Base-by-base conservation (phyloP, 2,797 vertebrate genomes). In the Eulemur albifrons region DNA sequence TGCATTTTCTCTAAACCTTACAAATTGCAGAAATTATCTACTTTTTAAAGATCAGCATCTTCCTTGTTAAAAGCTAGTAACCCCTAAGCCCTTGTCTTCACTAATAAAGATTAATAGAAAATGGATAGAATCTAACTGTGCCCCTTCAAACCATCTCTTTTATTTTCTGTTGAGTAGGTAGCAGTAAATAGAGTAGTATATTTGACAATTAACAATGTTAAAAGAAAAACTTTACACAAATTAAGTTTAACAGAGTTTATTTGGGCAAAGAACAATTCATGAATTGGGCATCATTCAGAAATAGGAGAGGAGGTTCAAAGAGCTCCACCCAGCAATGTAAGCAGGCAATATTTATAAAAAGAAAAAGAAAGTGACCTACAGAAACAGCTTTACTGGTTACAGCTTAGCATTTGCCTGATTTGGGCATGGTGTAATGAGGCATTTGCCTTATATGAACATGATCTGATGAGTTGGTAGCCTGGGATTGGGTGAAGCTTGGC, bases 41-140 rank as follows among this genome's bases (percentile, higher is more conserved):
- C 6, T 94, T 96, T 87, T 91, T 93, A 75, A 92, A 93, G 72
- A 97, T 92, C 32, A 94, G 40, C 63, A 70, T 72, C 87, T 94
- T 65, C 67, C 38, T 87, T 92, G 61, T 96, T 94, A 86, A 95
- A 94, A 75, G 25, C 59, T 94, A 79, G 48, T 90, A 93, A 40
- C 6, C 82, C 63, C 82, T 86, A 83, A 93, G 75, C 30, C 61
- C 88, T 96, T 97, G 65, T 95, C 82, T 80, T 97, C 69, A 86
- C 45, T 95, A 77, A 89, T 95, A 91, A 94, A 97, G 86, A 96
- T 94, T 12, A 95, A 91, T 81, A 88, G 59, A 90, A 90, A 91
- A 63, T 69, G 14, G 23, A 50, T 79, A 72, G 35, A 96, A 13
- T 35, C 63, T 76, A 93, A 75, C 1, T 80, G 4, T 87, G 20